Evolutionary conservation across 2,888 invertebrate species (phyloP), one percentile per base, ranked within the genome.

Genomic region (Cryptus armator): DNA sequence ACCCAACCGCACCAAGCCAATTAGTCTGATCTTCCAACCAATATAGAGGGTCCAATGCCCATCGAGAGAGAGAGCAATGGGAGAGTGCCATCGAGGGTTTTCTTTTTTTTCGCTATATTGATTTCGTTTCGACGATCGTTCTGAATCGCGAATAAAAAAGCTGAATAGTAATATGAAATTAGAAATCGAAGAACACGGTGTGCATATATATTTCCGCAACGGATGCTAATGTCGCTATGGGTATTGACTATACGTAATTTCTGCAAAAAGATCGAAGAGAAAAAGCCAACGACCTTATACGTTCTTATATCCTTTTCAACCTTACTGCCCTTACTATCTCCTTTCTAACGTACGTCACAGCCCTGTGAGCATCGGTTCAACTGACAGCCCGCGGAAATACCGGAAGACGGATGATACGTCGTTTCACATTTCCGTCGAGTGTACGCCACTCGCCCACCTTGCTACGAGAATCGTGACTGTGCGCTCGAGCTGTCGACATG

Each of bases 331-430:
- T 46, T 48, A 71, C 4, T 32, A 32, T 56, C 19, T 67, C 66
- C 32, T 29, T 62, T 32, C 62, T 10, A 14, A 62, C 62, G 32
- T 62, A 62, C 62, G 29, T 48, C 62, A 19, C 16, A 48, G 16
- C 37, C 56, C 4, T 59, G 53, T 9, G 48, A 77, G 44, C 77
- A 44, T 48, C 71, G 67, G 46, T 67, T 67, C 43, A 77, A 59
- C 77, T 67, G 82, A 82, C 82, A 77, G 66, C 37, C 19, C 48
- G 72, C 48, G 77, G 72, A 82, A 72, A 48, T 59, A 71, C 56
- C 46, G 66, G 56, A 72, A 77, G 77, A 77, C 59, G 77, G 77
- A 83, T 74, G 67, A 83, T 68, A 67, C 68, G 59, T 83, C 67
- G 68, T 78, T 78, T 74, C 68, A 59, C 68, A 83, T 83, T 78